These are phyloP conservation scores for Drosophila affinis DNA, from an alignment of 2,888 invertebrate species.

Conservation along the genomic window DNA sequence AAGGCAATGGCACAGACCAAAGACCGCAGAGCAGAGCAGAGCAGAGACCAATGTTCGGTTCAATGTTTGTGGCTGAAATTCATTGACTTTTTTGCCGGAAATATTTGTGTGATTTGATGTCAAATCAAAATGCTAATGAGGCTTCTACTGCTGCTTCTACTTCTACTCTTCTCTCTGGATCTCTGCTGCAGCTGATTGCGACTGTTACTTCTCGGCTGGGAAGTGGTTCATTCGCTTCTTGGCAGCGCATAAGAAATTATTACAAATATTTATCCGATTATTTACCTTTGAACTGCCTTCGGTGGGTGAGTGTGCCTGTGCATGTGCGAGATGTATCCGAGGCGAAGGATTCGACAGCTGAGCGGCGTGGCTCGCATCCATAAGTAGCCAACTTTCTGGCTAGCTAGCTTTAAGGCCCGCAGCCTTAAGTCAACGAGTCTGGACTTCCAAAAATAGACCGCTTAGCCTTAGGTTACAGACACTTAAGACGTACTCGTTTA, in stretches of 20 bases:
- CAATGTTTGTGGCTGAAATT: constrained; percentile 48
- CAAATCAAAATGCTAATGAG: constrained; percentile 72
- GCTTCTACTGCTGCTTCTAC: not conserved
- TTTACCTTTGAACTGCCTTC: constrained; percentile 73
- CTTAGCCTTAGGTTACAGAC: constrained; percentile 67
- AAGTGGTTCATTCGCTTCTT: constrained; percentile 11
- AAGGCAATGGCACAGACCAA: constrained; percentile 53
- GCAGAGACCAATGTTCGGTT: constrained; percentile 24
- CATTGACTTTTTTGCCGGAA: constrained; percentile 51
- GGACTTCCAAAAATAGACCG: constrained; percentile 40
- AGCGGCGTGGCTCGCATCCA: constrained; percentile 58
- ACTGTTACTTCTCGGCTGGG: constrained; percentile 3
- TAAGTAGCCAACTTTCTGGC: constrained; percentile 47
- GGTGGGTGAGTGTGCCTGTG: constrained; percentile 1
- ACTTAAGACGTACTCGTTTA: constrained; percentile 36
- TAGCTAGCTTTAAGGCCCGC: constrained; percentile 63
- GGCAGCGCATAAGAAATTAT: constrained; percentile 39
- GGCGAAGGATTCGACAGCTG: constrained; percentile 17
- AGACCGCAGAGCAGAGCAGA: constrained; percentile 5
- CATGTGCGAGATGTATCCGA: constrained; percentile 16
- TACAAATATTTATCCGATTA: constrained; percentile 64
- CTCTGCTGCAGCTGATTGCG: constrained; percentile 28
- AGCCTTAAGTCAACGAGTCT: constrained; percentile 35
- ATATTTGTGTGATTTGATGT: constrained; percentile 62
- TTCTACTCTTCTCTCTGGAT: constrained; percentile 6